Evolutionary conservation across 2,113 vertebrate genomes (phyloP).

Genomic region (Podarcis raffonei): DNA sequence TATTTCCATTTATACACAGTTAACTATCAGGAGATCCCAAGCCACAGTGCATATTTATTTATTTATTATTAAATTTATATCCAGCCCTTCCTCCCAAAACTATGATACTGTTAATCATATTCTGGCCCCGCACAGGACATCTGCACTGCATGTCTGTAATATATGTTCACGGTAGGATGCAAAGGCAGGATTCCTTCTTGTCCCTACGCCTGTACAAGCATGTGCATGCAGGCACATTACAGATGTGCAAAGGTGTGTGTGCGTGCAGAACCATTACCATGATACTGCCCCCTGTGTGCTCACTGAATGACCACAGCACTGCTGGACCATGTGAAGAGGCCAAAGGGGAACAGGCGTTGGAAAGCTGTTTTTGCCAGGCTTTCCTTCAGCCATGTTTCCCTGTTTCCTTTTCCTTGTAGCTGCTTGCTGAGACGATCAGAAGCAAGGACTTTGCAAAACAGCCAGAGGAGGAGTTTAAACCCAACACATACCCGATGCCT

Average conservation of each 20-base stretch:
- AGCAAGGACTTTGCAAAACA: too few species aligned
- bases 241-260: neutral
- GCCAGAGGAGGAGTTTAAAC: too few species aligned
- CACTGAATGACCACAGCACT: neutral
- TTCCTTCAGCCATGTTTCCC: too few species aligned
- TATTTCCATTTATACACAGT: too few species aligned
- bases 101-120: slow-evolving; percentile 50
- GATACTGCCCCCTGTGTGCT: neutral
- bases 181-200: neutral
- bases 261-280: neutral
- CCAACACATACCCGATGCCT: too few species aligned
- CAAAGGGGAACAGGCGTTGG: neutral
- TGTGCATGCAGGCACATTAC: neutral
- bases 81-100: too few species aligned
- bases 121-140: slow-evolving; percentile 29
- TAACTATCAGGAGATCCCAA: slow-evolving; percentile 1
- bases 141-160: neutral
- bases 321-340: neutral
- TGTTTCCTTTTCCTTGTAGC: too few species aligned
- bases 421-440: too few species aligned
- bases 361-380: too few species aligned
- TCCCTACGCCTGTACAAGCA: neutral
- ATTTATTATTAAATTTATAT: too few species aligned
- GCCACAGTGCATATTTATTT: slow-evolving; percentile 46
- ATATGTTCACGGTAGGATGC: neutral